These are phyloP conservation scores for Ivindomyrus marchei DNA, from an alignment of 2,113 vertebrate species.

Conservation along the genomic window DNA sequence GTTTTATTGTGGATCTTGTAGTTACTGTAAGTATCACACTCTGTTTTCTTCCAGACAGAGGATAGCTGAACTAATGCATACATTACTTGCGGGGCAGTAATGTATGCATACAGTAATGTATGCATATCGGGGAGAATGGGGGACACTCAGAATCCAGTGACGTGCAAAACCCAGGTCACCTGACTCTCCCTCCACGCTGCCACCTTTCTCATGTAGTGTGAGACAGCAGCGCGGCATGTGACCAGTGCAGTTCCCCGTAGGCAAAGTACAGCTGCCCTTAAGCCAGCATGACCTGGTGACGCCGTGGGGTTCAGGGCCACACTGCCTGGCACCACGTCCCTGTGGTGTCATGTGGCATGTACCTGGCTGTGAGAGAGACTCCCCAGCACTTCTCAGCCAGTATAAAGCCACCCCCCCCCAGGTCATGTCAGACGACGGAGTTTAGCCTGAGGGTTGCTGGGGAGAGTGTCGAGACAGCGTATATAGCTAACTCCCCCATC, in stretches of 20 bases:
- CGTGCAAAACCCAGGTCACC: neutral
- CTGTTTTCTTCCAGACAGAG: neutral
- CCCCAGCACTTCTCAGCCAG: neutral
- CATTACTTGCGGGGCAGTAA: neutral
- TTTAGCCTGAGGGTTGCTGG: neutral
- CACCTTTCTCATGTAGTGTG: neutral
- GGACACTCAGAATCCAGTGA: neutral
- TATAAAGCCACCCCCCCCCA: neutral
- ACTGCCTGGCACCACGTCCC: neutral
- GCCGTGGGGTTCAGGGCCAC: neutral
- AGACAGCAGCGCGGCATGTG: neutral
- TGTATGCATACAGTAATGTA: neutral
- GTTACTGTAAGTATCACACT: neutral
- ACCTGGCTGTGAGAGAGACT: neutral
- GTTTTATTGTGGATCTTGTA: neutral
- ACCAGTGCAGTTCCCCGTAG: neutral
- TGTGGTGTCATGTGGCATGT: neutral
- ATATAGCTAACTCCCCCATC: neutral
- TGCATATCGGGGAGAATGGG: neutral
- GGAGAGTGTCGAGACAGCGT: neutral
- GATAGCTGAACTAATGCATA: neutral
- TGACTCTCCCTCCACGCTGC: neutral
- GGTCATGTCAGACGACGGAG: neutral
- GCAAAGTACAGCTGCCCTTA: neutral
- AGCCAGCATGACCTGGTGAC: neutral